Conservation (phyloP, 1,140 invertebrate species). For the Chionoecetes opilio region DNA sequence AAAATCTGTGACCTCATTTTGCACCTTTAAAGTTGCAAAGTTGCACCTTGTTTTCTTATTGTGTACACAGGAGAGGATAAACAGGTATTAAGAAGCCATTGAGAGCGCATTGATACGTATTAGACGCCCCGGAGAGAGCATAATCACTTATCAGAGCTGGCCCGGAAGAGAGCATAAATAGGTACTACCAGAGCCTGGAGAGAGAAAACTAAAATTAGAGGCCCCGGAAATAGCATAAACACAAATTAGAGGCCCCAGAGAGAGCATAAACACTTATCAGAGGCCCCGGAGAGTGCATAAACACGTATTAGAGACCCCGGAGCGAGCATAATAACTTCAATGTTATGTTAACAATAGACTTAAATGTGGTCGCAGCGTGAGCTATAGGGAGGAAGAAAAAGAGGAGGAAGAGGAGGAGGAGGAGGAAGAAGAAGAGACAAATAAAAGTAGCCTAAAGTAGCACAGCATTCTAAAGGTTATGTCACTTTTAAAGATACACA, state of each 20-base stretch:
- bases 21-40: too few relatives aligned
- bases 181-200: neutral
- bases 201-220: neutral
- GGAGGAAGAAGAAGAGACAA: neutral
- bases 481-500: too few relatives aligned
- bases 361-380: slow-evolving; percentile 1
- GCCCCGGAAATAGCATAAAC: neutral
- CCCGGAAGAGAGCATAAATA: neutral
- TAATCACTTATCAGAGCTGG: neutral
- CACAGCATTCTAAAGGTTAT: too few relatives aligned
- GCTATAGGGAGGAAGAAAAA: neutral
- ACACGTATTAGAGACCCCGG: neutral
- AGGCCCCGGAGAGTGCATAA: neutral
- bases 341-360: neutral
- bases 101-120: neutral
- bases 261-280: neutral
- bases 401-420: slow-evolving; percentile 15
- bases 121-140: neutral
- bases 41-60: too few relatives aligned
- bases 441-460: neutral
- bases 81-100: neutral
- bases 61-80: neutral
- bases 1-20: too few relatives aligned
- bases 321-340: neutral
- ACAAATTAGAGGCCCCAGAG: neutral